A percentile compares a stretch with the other conserved stretches of the same genome.
Conservation (phyloP, 2,797 vertebrate species). For the Amniataba percoides region DNA sequence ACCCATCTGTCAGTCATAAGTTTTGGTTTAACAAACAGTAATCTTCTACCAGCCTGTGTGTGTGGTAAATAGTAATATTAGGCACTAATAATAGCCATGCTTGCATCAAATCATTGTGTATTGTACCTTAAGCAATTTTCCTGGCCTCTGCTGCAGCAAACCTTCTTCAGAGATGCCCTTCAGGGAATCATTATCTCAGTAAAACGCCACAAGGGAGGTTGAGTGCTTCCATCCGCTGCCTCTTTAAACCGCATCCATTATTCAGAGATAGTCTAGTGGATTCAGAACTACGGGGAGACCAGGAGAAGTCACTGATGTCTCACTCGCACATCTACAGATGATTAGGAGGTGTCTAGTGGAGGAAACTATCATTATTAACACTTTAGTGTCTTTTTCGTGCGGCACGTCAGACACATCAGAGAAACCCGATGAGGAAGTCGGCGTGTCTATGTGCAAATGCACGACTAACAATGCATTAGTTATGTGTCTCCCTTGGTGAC, state of each 20-base stretch:
- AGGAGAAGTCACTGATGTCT: constrained; percentile 46
- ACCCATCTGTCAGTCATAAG: constrained; percentile 13
- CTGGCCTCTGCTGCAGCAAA: constrained; percentile 40
- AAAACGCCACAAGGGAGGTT: constrained; percentile 64
- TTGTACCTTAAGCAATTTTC: constrained; percentile 37
- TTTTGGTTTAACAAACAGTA: constrained; percentile 18
- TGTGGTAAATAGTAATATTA: constrained; percentile 26
- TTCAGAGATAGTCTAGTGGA: constrained; percentile 63
- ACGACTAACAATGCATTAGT: constrained; percentile 8
- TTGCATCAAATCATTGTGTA: constrained; percentile 39
- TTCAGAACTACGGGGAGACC: constrained; percentile 45
- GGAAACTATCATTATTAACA: constrained; percentile 11
- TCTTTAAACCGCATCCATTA: constrained; percentile 77
- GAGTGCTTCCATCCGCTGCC: constrained; percentile 62
- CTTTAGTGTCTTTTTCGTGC: background rate
- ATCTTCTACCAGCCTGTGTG: constrained; percentile 12
- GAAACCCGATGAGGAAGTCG: too few relatives aligned
- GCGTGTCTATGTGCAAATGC: background rate
- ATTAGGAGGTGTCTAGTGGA: constrained; percentile 30
- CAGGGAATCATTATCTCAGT: constrained; percentile 71
- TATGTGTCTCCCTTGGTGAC: constrained; percentile 52
- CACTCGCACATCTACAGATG: constrained; percentile 32
- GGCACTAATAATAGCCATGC: constrained; percentile 33
- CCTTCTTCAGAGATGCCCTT: constrained; percentile 58
- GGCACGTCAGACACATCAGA: too few relatives aligned